Conservation (phyloP, 1,140 invertebrate genomes). For the Hycleus cichorii region DNA sequence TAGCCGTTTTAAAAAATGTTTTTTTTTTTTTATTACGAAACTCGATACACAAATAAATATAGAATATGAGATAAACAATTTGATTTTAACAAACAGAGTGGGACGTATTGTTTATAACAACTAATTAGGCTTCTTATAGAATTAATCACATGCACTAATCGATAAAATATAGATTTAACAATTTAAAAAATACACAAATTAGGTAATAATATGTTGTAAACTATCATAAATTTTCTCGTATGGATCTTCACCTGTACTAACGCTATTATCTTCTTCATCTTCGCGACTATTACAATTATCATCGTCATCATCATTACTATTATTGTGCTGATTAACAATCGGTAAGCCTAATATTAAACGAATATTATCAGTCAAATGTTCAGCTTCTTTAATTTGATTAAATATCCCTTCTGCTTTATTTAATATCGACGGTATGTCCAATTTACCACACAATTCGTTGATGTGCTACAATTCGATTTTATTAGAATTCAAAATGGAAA, state of each 20-base stretch:
- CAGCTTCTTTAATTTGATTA: slow-evolving; percentile 65
- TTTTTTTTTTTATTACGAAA: no score
- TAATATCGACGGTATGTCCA: slow-evolving; percentile 72
- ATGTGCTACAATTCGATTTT: slow-evolving; percentile 61
- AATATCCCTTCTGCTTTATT: slow-evolving; percentile 85
- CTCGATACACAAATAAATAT: no score
- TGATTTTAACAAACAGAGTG: no score
- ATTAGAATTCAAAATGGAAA: background rate
- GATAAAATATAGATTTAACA: slow-evolving; percentile 3
- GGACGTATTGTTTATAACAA: no score
- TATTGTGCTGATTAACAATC: slow-evolving; percentile 7
- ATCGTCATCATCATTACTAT: slow-evolving; percentile 10
- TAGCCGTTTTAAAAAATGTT: no score
- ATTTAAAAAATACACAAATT: background rate
- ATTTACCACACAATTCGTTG: slow-evolving; percentile 80
- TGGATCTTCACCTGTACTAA: slow-evolving; percentile 29
- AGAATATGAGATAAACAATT: no score
- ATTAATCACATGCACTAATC: no score
- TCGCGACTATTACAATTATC: no score
- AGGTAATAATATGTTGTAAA: slow-evolving; percentile 9
- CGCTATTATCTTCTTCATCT: slow-evolving; percentile 21
- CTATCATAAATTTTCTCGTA: slow-evolving; percentile 23
- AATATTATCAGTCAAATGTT: slow-evolving; percentile 59
- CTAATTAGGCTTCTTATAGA: no score
- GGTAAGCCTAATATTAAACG: slow-evolving; percentile 59